phyloP scores from a whole-genome alignment of 2,888 invertebrate species.

The Elysia crispata region DNA sequence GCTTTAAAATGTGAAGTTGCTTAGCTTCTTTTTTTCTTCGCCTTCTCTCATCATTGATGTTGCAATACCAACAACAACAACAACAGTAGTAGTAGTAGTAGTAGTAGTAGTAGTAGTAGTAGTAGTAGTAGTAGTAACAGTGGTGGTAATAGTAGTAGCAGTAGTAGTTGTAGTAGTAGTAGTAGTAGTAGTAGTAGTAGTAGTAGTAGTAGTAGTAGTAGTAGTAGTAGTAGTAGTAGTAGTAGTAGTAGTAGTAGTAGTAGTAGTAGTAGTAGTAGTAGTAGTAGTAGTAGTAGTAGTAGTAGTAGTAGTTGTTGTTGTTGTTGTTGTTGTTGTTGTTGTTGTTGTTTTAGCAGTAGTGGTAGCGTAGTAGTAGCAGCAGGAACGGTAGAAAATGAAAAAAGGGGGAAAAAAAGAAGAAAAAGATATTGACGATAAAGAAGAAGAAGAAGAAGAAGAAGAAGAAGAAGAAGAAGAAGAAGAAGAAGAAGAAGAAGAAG shows the following conservation, averaged over 20 bases:
- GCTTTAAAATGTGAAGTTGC: too few relatives aligned
- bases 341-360: too few relatives aligned
- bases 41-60: too few relatives aligned
- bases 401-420: too few relatives aligned
- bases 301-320: neutral
- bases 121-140: slow-evolving; percentile 22
- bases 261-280: slow-evolving; percentile 9
- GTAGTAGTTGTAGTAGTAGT: neutral
- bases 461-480: too few relatives aligned
- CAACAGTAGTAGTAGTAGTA: slow-evolving; percentile 14
- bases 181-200: neutral
- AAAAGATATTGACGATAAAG: too few relatives aligned
- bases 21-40: too few relatives aligned
- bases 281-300: slow-evolving; percentile 9
- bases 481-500: too few relatives aligned
- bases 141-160: slow-evolving; percentile 21
- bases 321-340: neutral
- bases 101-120: slow-evolving; percentile 19
- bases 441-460: too few relatives aligned
- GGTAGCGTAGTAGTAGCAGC: neutral
- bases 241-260: slow-evolving; percentile 9
- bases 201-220: slow-evolving; percentile 9
- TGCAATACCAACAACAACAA: too few relatives aligned
- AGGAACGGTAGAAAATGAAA: neutral
- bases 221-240: slow-evolving; percentile 9